Evolutionary conservation across 1,140 invertebrate genomes (phyloP).

Genomic region (Ericerus pela): DNA sequence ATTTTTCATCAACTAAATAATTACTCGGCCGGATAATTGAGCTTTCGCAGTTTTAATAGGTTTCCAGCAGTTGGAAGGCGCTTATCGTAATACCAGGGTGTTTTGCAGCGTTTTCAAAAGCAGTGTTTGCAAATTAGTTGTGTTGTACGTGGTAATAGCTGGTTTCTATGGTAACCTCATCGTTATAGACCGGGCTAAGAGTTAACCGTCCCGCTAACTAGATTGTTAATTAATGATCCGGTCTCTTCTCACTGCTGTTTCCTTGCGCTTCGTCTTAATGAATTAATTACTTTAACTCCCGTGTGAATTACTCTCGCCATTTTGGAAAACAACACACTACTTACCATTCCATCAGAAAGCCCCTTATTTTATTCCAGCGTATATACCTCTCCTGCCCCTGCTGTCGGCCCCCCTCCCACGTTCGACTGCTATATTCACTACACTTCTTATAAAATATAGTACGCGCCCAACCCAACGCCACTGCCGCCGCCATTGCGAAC

Average conservation of each 20-base stretch:
- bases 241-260: conserved; percentile 9
- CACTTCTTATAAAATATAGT: too few relatives aligned
- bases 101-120: conserved; percentile 7
- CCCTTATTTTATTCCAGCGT: conserved; percentile 9
- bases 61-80: conserved; percentile 10
- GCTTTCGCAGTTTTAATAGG: conserved; percentile 12
- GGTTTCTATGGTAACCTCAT: conserved; percentile 8
- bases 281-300: conserved; percentile 12
- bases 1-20: conserved; percentile 12
- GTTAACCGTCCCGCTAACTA: conserved; percentile 7
- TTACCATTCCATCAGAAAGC: conserved; percentile 11
- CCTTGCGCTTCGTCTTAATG: conserved; percentile 9
- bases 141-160: conserved; percentile 11
- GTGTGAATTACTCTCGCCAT: conserved; percentile 11
- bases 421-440: neutral
- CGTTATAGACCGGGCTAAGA: conserved; percentile 8
- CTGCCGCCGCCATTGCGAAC: neutral
- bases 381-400: neutral
- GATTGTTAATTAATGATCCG: conserved; percentile 12
- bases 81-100: conserved; percentile 11
- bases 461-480: neutral
- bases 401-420: neutral
- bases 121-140: conserved; percentile 11
- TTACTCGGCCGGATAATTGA: conserved; percentile 10
- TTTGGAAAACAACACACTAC: conserved; percentile 11